phyloP scores from a whole-genome alignment of 2,113 vertebrate genomes.

The Bubalus kerabau region DNA sequence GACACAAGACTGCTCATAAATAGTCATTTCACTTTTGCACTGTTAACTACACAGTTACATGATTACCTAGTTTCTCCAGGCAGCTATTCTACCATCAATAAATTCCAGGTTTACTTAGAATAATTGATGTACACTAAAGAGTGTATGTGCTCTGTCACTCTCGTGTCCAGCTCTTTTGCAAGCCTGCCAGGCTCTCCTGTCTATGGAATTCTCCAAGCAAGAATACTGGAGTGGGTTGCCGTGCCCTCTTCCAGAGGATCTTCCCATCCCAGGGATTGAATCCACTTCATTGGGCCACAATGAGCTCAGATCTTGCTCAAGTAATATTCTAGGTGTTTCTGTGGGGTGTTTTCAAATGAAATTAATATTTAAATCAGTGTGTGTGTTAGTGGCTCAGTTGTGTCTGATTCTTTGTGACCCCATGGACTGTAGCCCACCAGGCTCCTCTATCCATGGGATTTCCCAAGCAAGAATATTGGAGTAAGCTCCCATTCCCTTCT shows the following conservation, averaged over 20 bases:
- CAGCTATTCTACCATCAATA: not conserved
- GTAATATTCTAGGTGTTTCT: not conserved
- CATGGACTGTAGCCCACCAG: not conserved
- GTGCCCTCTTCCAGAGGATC: not conserved
- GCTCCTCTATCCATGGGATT: not conserved
- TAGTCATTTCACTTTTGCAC: not conserved
- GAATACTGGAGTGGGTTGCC: not conserved
- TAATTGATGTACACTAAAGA: not conserved
- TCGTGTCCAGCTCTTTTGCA: not conserved
- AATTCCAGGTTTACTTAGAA: not conserved
- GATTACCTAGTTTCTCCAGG: not conserved
- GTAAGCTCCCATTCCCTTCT: not conserved
- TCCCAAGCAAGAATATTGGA: not conserved
- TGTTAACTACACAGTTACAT: not conserved
- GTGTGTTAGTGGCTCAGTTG: not conserved
- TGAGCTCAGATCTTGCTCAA: not conserved
- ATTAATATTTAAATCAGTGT: not conserved
- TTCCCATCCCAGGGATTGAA: not conserved
- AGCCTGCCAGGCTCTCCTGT: not conserved
- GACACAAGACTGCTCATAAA: not conserved
- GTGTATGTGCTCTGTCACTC: not conserved
- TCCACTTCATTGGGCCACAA: not conserved
- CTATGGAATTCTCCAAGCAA: not conserved
- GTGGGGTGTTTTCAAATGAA: not conserved
- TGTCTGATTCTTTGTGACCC: not conserved